Evolutionary conservation across 2,888 invertebrate genomes (phyloP), one percentile per base, ranked within the genome.

Genomic region (Aspidiotus destructor): DNA sequence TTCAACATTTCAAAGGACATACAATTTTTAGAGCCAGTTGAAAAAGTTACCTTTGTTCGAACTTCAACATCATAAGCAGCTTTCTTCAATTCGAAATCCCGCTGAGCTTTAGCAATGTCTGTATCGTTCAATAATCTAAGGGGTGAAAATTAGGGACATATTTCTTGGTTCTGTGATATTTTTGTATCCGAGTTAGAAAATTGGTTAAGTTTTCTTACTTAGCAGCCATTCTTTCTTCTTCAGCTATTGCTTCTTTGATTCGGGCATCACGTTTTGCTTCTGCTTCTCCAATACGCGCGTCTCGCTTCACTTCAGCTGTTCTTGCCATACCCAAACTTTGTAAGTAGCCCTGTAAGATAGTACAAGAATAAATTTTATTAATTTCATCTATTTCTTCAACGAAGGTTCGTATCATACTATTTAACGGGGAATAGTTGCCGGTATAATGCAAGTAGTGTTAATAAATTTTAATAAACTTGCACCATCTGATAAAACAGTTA

Each of bases 21-120:
- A 48, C 3, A 48, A 48, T 48, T n/a, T 48, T 48, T 11, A 48
- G 48, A 17, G 70, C 70, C 40, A 64, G 67, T 70, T 65, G 7
- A n/a, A 17, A 15, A 62, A 65, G 76, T 76, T 76, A 88, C 88
- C 82, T 89, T 90, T 9, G 95, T 94, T 78, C 95, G 92, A 55
- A 98, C 95, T 82, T 97, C 97, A 73, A 92, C 89, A 77, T 98
- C 97, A 77, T 97, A 98, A 2, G 91, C 89, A 8, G 97, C 96
- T 78, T 98, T 96, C 77, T 98, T 96, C 72, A 97, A 80, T 79
- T 97, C 95, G 77, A 95, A 98, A 79, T 98, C 96, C 72, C 97
- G 82, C 77, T 94, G 91, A 0, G 97, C 93, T 78, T 97, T 95
- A 1, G 97, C 95, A 70, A 98, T 96, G 78, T 97, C 96, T 0